phyloP scores from a whole-genome alignment of 2,888 invertebrate genomes.

The Netelia inedita region DNA sequence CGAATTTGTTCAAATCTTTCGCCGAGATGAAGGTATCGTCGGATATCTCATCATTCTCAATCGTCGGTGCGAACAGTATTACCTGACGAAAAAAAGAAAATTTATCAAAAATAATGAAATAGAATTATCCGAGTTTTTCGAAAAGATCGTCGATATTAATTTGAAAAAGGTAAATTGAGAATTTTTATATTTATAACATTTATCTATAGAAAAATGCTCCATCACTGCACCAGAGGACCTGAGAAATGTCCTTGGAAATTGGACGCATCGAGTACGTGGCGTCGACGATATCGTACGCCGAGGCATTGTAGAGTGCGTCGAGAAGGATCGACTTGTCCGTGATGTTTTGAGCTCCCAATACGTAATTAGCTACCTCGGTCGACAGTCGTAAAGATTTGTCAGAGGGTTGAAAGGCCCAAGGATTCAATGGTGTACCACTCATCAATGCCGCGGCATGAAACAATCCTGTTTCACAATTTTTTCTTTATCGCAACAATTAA shows the following conservation, averaged over 20 bases:
- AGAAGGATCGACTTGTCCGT: constrained; percentile 79
- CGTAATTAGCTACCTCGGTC: constrained; percentile 80
- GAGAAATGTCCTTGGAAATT: background rate
- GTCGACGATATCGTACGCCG: constrained; percentile 77
- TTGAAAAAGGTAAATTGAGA: no score
- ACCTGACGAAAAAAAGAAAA: background rate
- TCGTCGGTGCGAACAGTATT: constrained; percentile 86
- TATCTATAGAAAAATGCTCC: no score
- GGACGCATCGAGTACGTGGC: background rate
- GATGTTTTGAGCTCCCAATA: constrained; percentile 76
- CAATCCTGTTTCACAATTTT: constrained; percentile 80
- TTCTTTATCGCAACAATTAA: no score
- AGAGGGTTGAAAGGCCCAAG: constrained; percentile 81
- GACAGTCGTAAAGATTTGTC: constrained; percentile 74
- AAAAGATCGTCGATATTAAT: no score
- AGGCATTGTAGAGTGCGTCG: constrained; percentile 83
- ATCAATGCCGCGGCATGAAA: constrained; percentile 87
- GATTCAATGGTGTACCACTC: constrained; percentile 86
- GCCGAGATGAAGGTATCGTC: constrained; percentile 86
- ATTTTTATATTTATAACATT: no score
- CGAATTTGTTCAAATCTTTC: constrained; percentile 84
- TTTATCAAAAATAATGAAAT: background rate
- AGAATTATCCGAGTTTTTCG: no score
- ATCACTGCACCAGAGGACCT: no score
- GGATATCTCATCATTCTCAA: constrained; percentile 84